Evolutionary conservation across 2,888 invertebrate genomes (phyloP), one percentile per base, ranked within the genome.

Genomic region (Cantharis nigra): DNA sequence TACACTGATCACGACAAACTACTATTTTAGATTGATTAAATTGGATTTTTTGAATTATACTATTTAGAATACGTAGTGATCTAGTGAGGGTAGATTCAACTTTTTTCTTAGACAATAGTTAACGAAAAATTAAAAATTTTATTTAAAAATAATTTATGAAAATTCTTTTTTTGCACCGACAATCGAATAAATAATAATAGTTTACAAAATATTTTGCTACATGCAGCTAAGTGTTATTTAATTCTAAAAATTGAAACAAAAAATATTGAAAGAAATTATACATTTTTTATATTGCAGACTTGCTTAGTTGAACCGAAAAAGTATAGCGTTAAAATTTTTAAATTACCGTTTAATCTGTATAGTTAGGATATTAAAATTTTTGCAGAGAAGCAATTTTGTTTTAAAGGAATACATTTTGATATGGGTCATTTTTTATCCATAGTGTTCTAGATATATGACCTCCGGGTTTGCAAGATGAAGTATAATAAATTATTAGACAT

Each of bases 401-500:
- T 65, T 7, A 67, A 67, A 67, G 18, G n/a, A 26, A 13, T 23
- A 26, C n/a, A 67, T 18, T 67, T 67, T 67, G 65, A 67, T 67
- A 67, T 23, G 18, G 26, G 26, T 23, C 65, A 67, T n/a, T 49
- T 49, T 49, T 49, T 67, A 67, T 20, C 13, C 20, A 67, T 67
- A 67, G 65, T 67, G 65, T 67, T 67, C 65, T 67, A 67, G 23
- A 67, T 67, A 49, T 67, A 26, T 67, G 65, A 23, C 65, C 65
- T 20, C 23, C 23, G 65, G 65, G 74, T 77, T 78, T 67, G 80
- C 77, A 74, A 80, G 75, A 76, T 73, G 79, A 76, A 70, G 71
- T 82, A 83, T 85, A 87, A 88, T 88, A 87, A 89, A 87, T 89
- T 88, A 89, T 87, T 84, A 84, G 86, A 83, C 85, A 83, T 81